Evolutionary conservation across 2,888 invertebrate species (phyloP), one percentile per base, ranked within the genome.

Genomic region (Coecobrya sp.): DNA sequence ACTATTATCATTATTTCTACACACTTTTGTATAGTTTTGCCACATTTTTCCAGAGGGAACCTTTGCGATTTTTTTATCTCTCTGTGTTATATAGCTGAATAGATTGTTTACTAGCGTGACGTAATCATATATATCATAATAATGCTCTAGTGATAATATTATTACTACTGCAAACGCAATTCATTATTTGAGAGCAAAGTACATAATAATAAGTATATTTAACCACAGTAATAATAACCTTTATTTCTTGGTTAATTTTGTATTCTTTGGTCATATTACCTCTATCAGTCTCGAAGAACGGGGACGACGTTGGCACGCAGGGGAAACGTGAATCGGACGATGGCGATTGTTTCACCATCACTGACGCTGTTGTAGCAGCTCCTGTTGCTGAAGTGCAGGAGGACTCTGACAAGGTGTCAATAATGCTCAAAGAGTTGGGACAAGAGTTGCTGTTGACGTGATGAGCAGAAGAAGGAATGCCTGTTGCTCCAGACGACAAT

Each of bases 211-310:
- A 36, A 4, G 36, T 36, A 36, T n/a, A n/a, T n/a, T n/a, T n/a
- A n/a, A n/a, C n/a, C n/a, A 36, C 36, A 36, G 7, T 36, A 36
- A 36, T 36, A 36, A 36, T 36, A 36, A 36, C 7, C 3, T 36
- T 36, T 36, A 36, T 36, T 36, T 36, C 36, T 36, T 36, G 62
- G 0, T 30, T 7, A 70, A 30, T 19, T 10, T 30, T 36, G 27
- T 30, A 3, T n/a, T 30, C 7, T 5, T 1, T 70, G 30, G 30
- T 36, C 22, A 62, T n/a, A 19, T 0, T 86, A 93, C 93, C 93
- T 93, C 76, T 93, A 68, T 93, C 93, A 49, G 86, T 91, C 27
- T 94, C 94, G 25, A 76, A 70, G 16, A 81, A 91, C 3, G 88
- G 59, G 13, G 73, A 62, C 16, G 76, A n/a, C 13, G 70, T 73